Evolutionary conservation across 1,140 invertebrate genomes (phyloP), one percentile per base, ranked within the genome.

Genomic region (Nasonia vitripennis): DNA sequence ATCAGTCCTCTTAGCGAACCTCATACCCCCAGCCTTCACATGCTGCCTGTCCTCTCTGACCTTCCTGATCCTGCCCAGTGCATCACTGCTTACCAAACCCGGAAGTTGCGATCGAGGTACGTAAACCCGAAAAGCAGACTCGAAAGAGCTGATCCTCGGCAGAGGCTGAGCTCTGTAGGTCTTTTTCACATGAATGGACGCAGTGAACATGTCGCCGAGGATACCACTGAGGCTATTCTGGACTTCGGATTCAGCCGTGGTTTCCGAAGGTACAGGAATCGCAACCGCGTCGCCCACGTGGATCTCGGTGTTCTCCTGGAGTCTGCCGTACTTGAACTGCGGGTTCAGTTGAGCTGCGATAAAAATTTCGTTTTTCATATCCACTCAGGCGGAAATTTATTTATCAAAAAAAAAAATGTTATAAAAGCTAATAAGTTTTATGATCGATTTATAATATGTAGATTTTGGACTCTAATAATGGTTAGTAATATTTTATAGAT

Each of bases 261-360:
- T 83, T 71, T 2, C 6, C 4, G 14, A 74, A 11, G 12, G 17
- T 23, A 27, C 48, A 5, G 31, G 9, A 45, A 77, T 1, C 3
- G 34, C 11, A 1, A 10, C 62, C 4, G 74, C 70, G 51, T 89
- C 86, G 2, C 78, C 79, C 7, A 93, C 88, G 34, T 92, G 90
- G 20, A 93, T 85, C 86, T 93, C 92, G 1, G 93, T 91, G 27
- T 90, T 84, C 73, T 92, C 86, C 17, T 91, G 86, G 1, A 93
- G 86, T 55, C 83, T 85, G 27, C 93, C 93, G 55, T 89, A 93
- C 1, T 73, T 77, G 17, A 89, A 90, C 23, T 88, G 74, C 2
- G 92, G 90, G 68, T 90, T 82, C 2, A 91, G 73, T 20, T 89
- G 90, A 73, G 91, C 91, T 93, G 51, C 62, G 88, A 41, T 31